phyloP scores from a whole-genome alignment of 2,113 vertebrate species.

The Pygathrix nemaeus region DNA sequence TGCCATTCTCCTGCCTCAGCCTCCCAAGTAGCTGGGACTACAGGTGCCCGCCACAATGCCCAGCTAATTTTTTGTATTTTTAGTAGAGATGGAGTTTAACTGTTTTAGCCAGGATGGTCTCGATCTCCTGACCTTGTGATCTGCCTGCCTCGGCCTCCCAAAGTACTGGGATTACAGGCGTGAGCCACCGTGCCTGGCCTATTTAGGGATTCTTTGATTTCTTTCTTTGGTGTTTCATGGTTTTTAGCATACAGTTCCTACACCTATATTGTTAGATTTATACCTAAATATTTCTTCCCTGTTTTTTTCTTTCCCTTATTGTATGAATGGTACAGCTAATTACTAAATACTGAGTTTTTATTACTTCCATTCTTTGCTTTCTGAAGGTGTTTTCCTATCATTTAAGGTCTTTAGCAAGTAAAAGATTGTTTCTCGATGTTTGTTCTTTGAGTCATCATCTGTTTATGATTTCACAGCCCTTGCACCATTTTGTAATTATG shows the following conservation, averaged over 20 bases:
- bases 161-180: no score
- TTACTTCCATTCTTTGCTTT: conserved; percentile 39
- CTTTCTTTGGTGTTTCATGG: neutral
- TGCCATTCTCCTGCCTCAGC: no score
- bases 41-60: no score
- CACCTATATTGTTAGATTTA: conserved; percentile 52
- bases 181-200: no score
- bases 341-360: neutral
- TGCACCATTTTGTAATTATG: conserved; percentile 69
- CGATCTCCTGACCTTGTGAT: no score
- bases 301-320: neutral
- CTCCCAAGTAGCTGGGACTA: no score
- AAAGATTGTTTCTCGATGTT: conserved; percentile 62
- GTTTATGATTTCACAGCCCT: conserved; percentile 63
- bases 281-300: neutral
- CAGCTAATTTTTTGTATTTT: no score
- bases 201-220: conserved; percentile 32
- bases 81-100: no score
- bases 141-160: no score
- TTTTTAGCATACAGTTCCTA: neutral
- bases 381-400: conserved; percentile 31
- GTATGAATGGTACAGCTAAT: neutral
- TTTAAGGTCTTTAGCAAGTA: conserved; percentile 50
- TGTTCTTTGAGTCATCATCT: conserved; percentile 67
- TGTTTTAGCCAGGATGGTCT: no score